Conservation (phyloP, 2,888 invertebrate species). For the Sarcophaga subvicina region DNA sequence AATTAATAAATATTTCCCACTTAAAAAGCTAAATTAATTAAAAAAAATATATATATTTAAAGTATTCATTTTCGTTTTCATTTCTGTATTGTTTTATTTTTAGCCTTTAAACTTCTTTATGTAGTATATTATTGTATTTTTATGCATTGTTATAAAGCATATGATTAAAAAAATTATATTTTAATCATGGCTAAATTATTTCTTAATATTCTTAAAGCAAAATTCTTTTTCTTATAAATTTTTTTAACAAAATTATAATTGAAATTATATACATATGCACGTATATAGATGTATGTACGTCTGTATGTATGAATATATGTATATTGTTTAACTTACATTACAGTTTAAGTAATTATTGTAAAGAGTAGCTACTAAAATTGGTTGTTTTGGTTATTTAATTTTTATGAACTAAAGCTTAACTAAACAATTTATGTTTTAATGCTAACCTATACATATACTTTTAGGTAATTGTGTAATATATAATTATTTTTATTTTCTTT, state of each 20-base stretch:
- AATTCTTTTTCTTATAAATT: conserved; percentile 16
- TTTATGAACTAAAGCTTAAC: conserved; percentile 21
- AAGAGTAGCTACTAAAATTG: conserved; percentile 19
- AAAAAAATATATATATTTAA: conserved; percentile 10
- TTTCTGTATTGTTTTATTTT: conserved; percentile 8
- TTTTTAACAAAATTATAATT: conserved; percentile 21
- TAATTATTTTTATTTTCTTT: not conserved
- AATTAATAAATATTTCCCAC: conserved; percentile 43
- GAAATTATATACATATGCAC: not conserved
- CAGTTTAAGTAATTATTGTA: conserved; percentile 19
- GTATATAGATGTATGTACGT: not conserved
- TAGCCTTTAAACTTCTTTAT: conserved; percentile 21
- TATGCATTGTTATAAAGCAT: conserved; percentile 42
- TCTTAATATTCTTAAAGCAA: conserved; percentile 56
- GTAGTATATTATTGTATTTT: conserved; percentile 7
- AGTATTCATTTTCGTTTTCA: conserved; percentile 28
- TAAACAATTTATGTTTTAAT: not conserved
- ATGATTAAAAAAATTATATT: not conserved
- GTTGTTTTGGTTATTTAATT: conserved; percentile 1
- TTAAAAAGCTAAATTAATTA: conserved; percentile 27
- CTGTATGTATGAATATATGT: not conserved
- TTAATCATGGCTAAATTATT: conserved; percentile 19
- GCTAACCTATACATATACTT: not conserved
- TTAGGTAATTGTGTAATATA: conserved; percentile 20
- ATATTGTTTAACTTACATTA: not conserved